Evolutionary conservation across 2,113 vertebrate genomes (phyloP).

Genomic region (Callospermophilus lateralis): DNA sequence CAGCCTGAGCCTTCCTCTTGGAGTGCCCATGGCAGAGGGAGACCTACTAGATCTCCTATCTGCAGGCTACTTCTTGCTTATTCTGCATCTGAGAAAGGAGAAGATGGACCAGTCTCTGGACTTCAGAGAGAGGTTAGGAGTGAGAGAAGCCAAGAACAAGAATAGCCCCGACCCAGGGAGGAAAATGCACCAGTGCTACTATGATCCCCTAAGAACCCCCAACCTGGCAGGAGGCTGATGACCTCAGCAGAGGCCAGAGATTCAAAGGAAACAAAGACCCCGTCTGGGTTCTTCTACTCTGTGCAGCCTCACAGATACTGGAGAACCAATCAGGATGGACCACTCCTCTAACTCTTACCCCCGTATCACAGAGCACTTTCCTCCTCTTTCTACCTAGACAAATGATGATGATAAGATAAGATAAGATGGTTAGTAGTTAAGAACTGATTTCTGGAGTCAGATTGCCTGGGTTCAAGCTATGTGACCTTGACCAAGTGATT

Average conservation of each 20-base stretch:
- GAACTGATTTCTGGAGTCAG: background rate
- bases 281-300: background rate
- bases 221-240: background rate
- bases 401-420: background rate
- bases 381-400: background rate
- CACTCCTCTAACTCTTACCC: background rate
- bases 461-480: slow-evolving; percentile 3
- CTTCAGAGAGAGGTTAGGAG: background rate
- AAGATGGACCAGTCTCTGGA: background rate
- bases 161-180: background rate
- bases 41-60: background rate
- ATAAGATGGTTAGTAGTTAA: background rate
- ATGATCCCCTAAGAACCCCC: background rate
- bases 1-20: background rate
- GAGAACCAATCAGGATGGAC: background rate
- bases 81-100: slow-evolving; percentile 41
- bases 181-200: background rate
- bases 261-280: background rate
- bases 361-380: background rate
- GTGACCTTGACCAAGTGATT: slow-evolving; percentile 24
- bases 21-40: background rate
- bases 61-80: slow-evolving; percentile 6
- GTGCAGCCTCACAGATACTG: background rate
- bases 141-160: background rate
- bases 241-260: background rate